Conservation (phyloP, 2,888 invertebrate genomes). For the Diaperis boleti region DNA sequence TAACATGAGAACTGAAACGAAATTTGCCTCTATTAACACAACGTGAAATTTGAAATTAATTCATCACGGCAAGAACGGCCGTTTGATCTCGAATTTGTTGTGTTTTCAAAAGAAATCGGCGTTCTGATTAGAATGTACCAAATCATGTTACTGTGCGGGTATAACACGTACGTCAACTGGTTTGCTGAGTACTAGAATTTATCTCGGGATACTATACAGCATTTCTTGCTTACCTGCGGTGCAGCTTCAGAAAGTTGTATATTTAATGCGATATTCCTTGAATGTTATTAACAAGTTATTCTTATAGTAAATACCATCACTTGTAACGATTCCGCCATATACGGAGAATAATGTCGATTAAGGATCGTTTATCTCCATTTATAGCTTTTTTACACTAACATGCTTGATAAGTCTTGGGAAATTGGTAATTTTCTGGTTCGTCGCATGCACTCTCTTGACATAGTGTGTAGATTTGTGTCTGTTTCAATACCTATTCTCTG, state of each 20-base stretch:
- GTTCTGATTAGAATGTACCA: background rate
- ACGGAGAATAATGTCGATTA: constrained; percentile 32
- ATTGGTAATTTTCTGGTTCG: constrained; percentile 14
- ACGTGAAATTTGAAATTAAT: background rate
- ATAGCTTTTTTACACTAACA: constrained; percentile 19
- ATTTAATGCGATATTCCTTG: constrained; percentile 20
- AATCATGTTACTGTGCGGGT: background rate
- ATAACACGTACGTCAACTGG: constrained; percentile 2
- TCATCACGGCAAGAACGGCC: too few species aligned
- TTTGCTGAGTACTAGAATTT: constrained; percentile 13
- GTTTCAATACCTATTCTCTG: too few species aligned
- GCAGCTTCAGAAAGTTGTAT: constrained; percentile 25
- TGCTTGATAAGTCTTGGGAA: constrained; percentile 27
- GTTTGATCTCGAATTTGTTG: background rate
- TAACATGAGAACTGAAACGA: background rate
- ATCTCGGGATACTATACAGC: background rate
- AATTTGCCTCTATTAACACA: background rate
- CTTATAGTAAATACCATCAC: constrained; percentile 25
- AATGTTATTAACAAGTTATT: constrained; percentile 38
- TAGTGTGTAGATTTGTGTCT: too few species aligned
- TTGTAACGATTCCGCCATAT: constrained; percentile 28
- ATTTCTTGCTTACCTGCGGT: constrained; percentile 10
- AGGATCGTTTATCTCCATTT: constrained; percentile 25
- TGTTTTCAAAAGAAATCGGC: too few species aligned
- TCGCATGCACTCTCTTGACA: background rate